These are phyloP conservation scores for Sebastes steindachneri DNA, from an alignment of 2,797 vertebrate genomes.

Conservation along the genomic window DNA sequence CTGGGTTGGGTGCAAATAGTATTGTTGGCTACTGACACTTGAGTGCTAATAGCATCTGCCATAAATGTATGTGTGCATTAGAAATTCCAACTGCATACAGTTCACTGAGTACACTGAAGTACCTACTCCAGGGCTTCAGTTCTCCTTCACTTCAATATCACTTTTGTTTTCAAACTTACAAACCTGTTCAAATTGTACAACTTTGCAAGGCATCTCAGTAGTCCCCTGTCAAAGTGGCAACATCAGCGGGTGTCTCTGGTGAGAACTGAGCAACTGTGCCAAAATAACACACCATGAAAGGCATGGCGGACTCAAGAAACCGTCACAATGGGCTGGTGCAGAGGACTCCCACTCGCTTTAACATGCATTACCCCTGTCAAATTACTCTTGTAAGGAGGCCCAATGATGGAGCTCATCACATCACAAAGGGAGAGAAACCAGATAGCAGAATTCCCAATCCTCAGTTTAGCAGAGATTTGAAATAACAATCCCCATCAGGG, in stretches of 20 bases:
- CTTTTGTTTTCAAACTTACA: slow-evolving; percentile 42
- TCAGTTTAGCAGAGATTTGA: slow-evolving; percentile 80
- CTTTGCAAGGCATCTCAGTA: slow-evolving; percentile 36
- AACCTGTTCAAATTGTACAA: slow-evolving; percentile 45
- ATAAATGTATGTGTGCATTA: not conserved
- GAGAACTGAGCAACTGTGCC: slow-evolving; percentile 50
- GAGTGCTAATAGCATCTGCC: too few species aligned
- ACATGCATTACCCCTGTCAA: slow-evolving; percentile 48
- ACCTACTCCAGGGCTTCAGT: slow-evolving; percentile 4
- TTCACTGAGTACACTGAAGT: not conserved
- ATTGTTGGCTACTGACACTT: too few species aligned
- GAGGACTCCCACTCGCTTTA: slow-evolving; percentile 19
- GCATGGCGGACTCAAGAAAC: slow-evolving; percentile 45
- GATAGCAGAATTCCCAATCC: slow-evolving; percentile 71
- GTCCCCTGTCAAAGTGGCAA: slow-evolving; percentile 39
- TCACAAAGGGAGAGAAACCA: slow-evolving; percentile 63
- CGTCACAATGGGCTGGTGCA: slow-evolving; percentile 40
- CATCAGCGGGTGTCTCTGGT: slow-evolving; percentile 47
- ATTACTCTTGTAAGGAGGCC: slow-evolving; percentile 60
- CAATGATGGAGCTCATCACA: slow-evolving; percentile 69
- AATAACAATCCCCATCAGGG: slow-evolving; percentile 73
- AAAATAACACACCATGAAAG: slow-evolving; percentile 68
- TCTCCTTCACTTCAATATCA: slow-evolving; percentile 28
- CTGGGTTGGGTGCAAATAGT: too few species aligned
- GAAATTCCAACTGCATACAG: slow-evolving; percentile 4